These are phyloP conservation scores for Odontothrips loti DNA, from an alignment of 2,888 invertebrate species.

Conservation along the genomic window DNA sequence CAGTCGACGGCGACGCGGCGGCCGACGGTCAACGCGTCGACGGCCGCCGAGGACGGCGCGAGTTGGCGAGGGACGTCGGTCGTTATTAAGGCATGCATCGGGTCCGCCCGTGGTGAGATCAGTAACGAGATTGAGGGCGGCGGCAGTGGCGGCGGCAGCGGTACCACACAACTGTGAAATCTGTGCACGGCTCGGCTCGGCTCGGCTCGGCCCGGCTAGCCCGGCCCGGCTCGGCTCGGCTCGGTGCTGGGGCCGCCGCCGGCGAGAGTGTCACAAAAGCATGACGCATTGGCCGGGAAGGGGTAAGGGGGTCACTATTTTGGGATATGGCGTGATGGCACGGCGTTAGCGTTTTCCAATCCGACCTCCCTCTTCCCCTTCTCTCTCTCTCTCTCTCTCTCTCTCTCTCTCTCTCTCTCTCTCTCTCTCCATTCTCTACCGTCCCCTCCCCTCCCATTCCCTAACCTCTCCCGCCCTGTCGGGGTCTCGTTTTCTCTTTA, in stretches of 20 bases:
- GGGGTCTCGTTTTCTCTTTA: background rate
- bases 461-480: background rate
- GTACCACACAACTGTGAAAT: background rate
- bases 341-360: constrained; percentile 4
- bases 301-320: background rate
- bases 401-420: background rate
- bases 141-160: too few relatives aligned
- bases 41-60: too few relatives aligned
- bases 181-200: too few relatives aligned
- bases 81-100: background rate
- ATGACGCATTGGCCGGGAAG: background rate
- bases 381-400: background rate
- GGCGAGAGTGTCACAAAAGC: background rate
- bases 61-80: background rate
- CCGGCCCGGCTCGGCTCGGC: too few relatives aligned
- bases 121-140: background rate
- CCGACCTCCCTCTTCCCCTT: background rate
- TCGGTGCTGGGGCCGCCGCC: background rate
- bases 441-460: background rate
- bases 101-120: too few relatives aligned
- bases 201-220: too few relatives aligned
- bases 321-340: constrained; percentile 11
- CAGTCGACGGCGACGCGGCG: too few relatives aligned
- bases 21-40: too few relatives aligned
- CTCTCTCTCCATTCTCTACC: background rate